A percentile compares a stretch with the other conserved stretches of the same genome.
These are phyloP conservation scores for Nephotettix cincticeps DNA, from an alignment of 1,140 invertebrate species.

Conservation along the genomic window DNA sequence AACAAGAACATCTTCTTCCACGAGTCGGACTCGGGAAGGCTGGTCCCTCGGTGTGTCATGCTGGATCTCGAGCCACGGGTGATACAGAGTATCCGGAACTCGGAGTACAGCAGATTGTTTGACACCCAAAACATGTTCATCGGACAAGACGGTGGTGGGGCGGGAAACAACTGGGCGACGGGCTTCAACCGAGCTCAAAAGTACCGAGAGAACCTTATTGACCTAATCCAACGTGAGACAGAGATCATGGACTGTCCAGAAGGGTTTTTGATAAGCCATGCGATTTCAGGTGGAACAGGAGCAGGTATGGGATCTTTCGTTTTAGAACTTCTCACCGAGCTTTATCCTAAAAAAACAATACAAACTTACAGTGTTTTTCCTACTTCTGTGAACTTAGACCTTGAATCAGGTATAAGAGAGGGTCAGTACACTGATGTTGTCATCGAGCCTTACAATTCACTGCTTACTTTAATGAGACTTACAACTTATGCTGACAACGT, in stretches of 20 bases:
- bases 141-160: conserved; percentile 6
- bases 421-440: conserved; percentile 16
- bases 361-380: conserved; percentile 24
- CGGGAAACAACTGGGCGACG: conserved; percentile 18
- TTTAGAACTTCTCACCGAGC: background rate
- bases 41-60: background rate
- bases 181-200: background rate
- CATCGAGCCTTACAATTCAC: conserved; percentile 25
- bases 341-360: conserved; percentile 16
- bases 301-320: conserved; percentile 9
- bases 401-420: background rate
- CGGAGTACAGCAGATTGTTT: background rate
- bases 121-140: conserved; percentile 7
- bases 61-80: conserved; percentile 20
- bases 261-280: conserved; percentile 8
- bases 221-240: conserved; percentile 1
- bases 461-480: conserved; percentile 11
- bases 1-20: conserved; percentile 19
- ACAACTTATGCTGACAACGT: conserved; percentile 5
- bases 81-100: background rate
- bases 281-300: conserved; percentile 17
- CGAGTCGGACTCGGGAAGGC: background rate
- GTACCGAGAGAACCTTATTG: background rate
- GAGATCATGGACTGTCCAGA: conserved; percentile 6
- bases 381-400: background rate